These are phyloP conservation scores for Hyles vespertilio DNA, from an alignment of 1,140 invertebrate species.

Conservation along the genomic window DNA sequence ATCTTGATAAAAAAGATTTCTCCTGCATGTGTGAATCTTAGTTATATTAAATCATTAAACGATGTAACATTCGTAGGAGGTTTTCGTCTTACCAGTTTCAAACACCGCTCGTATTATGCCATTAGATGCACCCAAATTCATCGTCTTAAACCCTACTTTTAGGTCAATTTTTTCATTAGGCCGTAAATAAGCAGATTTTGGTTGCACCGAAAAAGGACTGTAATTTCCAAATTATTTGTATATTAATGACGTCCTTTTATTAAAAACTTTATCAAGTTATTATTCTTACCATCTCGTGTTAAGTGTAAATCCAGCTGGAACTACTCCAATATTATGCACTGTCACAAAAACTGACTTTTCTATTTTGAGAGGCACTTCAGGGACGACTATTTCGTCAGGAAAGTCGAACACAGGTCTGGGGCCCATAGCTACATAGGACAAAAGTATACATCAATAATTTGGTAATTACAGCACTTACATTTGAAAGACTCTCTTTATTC, in stretches of 20 bases:
- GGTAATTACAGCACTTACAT: neutral
- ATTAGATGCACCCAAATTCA: slow-evolving; percentile 44
- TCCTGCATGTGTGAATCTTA: slow-evolving; percentile 27
- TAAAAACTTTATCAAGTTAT: no score
- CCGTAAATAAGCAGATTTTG: slow-evolving; percentile 49
- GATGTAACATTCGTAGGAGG: neutral
- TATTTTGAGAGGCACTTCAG: slow-evolving; percentile 51
- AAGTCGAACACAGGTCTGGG: slow-evolving; percentile 57
- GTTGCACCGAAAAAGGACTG: slow-evolving; percentile 56
- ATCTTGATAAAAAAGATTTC: slow-evolving; percentile 54
- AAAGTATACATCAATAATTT: neutral
- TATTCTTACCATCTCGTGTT: slow-evolving; percentile 40
- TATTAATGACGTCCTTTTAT: no score
- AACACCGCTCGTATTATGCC: slow-evolving; percentile 40
- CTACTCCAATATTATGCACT: slow-evolving; percentile 45
- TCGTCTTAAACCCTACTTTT: slow-evolving; percentile 51
- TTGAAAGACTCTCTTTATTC: neutral
- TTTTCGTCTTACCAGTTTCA: slow-evolving; percentile 50
- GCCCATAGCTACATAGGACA: slow-evolving; percentile 45
- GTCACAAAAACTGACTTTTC: slow-evolving; percentile 38
- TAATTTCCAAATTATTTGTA: slow-evolving; percentile 16
- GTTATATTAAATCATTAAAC: neutral
- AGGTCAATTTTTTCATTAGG: slow-evolving; percentile 47
- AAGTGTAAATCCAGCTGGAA: slow-evolving; percentile 49
- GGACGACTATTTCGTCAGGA: slow-evolving; percentile 47